phyloP scores from a whole-genome alignment of 2,888 invertebrate species.

The Mesoligia furuncula region DNA sequence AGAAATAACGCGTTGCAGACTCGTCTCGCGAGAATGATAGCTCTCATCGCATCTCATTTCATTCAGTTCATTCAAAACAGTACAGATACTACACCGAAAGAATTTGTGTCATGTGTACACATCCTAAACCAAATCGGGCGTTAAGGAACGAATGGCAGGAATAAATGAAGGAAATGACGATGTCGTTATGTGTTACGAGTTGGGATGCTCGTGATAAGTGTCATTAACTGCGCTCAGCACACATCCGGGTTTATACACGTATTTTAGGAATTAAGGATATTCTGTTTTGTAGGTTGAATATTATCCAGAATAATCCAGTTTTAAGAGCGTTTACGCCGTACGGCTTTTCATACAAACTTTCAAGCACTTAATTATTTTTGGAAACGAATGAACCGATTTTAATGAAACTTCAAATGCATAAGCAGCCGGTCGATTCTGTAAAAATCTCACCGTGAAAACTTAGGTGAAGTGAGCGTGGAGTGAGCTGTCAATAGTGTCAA shows the following conservation, averaged over 20 bases:
- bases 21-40: neutral
- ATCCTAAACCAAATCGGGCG: conserved; percentile 35
- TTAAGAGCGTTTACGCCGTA: too few species aligned
- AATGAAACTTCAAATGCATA: too few species aligned
- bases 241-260: conserved; percentile 5
- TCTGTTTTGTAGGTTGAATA: neutral
- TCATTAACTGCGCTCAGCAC: conserved; percentile 38
- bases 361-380: too few species aligned
- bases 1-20: neutral
- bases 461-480: too few species aligned
- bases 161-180: conserved; percentile 47
- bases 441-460: too few species aligned
- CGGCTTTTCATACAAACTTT: too few species aligned
- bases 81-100: neutral
- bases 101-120: conserved; percentile 15
- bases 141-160: conserved; percentile 17
- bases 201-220: conserved; percentile 45
- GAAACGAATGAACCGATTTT: too few species aligned
- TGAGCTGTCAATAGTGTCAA: too few species aligned
- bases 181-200: conserved; percentile 46
- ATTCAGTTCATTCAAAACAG: neutral
- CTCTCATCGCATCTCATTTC: neutral
- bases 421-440: too few species aligned
- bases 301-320: neutral
- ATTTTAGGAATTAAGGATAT: neutral